Evolutionary conservation across 2,797 vertebrate genomes (phyloP).

Genomic region (Pantherophis alleghaniensis): DNA sequence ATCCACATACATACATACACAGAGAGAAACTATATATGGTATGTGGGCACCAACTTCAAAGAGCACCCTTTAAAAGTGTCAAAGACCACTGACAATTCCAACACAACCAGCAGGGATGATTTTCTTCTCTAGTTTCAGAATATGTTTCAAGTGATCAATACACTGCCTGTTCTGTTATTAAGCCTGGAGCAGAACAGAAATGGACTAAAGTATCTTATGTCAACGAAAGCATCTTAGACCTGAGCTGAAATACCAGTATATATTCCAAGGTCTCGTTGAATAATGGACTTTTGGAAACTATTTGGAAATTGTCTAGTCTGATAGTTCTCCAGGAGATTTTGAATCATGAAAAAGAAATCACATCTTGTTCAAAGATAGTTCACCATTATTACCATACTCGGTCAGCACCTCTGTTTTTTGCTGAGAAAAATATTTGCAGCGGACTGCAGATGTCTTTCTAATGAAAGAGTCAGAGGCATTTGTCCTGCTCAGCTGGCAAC

Average conservation of each 20-base stretch:
- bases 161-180: neutral
- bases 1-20: neutral
- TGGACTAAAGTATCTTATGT: neutral
- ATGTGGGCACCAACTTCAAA: neutral
- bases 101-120: neutral
- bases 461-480: neutral
- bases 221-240: neutral
- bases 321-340: neutral
- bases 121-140: neutral
- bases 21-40: neutral
- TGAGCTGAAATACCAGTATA: neutral
- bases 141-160: neutral
- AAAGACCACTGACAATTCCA: neutral
- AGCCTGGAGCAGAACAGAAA: neutral
- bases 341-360: neutral
- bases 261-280: neutral
- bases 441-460: neutral
- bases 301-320: neutral
- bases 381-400: neutral
- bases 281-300: neutral
- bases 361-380: neutral
- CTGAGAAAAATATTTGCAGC: neutral
- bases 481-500: neutral
- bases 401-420: neutral
- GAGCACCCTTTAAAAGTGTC: neutral